Evolutionary conservation across 2,113 vertebrate genomes (phyloP).

Genomic region (Benitochromis conjunctus): DNA sequence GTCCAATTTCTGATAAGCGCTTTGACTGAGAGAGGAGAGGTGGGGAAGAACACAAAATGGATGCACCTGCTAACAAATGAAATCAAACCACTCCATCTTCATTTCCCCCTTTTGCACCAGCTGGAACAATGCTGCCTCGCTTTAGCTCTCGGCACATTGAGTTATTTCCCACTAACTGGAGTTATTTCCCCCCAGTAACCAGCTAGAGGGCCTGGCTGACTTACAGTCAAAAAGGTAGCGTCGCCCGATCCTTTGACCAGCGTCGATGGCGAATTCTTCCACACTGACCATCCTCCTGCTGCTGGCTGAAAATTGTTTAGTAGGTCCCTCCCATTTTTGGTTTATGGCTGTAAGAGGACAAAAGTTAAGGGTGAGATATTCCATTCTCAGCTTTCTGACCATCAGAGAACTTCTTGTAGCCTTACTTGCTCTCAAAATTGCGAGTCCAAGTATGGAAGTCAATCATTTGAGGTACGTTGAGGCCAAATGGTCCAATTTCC

Average conservation of each 20-base stretch:
- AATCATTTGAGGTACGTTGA: not conserved
- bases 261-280: not conserved
- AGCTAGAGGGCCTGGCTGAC: conserved; percentile 4
- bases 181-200: conserved; percentile 39
- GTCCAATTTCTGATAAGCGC: conserved; percentile 77
- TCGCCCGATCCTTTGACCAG: not conserved
- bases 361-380: not conserved
- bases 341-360: not conserved
- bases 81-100: conserved; percentile 72
- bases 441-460: not conserved
- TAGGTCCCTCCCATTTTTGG: not conserved
- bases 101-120: conserved; percentile 57
- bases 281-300: not conserved
- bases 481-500: not conserved
- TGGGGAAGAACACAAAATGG: conserved; percentile 70
- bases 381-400: not conserved
- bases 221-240: conserved; percentile 15
- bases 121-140: conserved; percentile 64
- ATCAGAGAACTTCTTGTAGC: not conserved
- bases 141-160: conserved; percentile 49
- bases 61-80: conserved; percentile 79
- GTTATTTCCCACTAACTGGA: conserved; percentile 51
- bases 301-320: not conserved
- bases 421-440: not conserved
- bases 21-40: conserved; percentile 58